phyloP scores from a whole-genome alignment of 2,797 vertebrate genomes.

The Serranus cabrilla region DNA sequence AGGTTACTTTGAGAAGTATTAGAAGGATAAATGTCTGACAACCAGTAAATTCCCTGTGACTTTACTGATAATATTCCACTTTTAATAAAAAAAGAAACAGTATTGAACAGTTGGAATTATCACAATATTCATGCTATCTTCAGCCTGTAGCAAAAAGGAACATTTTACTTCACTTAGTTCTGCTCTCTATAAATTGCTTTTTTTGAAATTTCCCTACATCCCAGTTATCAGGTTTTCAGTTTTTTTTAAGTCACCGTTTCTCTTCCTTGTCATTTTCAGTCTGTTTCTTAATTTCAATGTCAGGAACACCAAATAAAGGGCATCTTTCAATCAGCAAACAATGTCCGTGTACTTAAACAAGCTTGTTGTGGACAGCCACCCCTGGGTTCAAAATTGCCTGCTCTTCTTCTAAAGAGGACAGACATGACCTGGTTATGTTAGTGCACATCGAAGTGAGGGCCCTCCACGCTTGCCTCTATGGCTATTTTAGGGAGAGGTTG shows the following conservation, averaged over 20 bases:
- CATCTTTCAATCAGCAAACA: slow-evolving; percentile 33
- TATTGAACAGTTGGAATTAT: slow-evolving; percentile 21
- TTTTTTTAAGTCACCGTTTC: background rate
- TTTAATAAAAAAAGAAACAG: slow-evolving; percentile 47
- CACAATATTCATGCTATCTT: slow-evolving; percentile 17
- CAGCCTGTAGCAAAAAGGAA: slow-evolving; percentile 36
- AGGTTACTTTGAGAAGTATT: slow-evolving; percentile 33
- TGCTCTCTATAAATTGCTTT: slow-evolving; percentile 29
- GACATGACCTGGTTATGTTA: slow-evolving; percentile 70
- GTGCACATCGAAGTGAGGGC: slow-evolving; percentile 45
- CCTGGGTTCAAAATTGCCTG: slow-evolving; percentile 47
- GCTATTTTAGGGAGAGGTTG: slow-evolving; percentile 68
- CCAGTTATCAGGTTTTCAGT: background rate
- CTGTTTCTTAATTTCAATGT: slow-evolving; percentile 37
- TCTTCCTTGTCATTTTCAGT: slow-evolving; percentile 8
- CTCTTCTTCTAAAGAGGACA: slow-evolving; percentile 45
- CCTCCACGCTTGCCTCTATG: slow-evolving; percentile 34
- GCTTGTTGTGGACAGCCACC: slow-evolving; percentile 49
- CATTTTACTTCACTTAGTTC: slow-evolving; percentile 25
- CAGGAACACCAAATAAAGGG: slow-evolving; percentile 40
- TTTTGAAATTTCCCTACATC: slow-evolving; percentile 12
- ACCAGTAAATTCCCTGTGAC: slow-evolving; percentile 43
- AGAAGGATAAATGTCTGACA: slow-evolving; percentile 47
- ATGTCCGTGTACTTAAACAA: slow-evolving; percentile 8
- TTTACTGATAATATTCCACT: slow-evolving; percentile 51